A percentile compares a stretch with the other conserved stretches of the same genome.
Evolutionary conservation across 2,113 vertebrate species (phyloP).

Genomic region (Podarcis raffonei): DNA sequence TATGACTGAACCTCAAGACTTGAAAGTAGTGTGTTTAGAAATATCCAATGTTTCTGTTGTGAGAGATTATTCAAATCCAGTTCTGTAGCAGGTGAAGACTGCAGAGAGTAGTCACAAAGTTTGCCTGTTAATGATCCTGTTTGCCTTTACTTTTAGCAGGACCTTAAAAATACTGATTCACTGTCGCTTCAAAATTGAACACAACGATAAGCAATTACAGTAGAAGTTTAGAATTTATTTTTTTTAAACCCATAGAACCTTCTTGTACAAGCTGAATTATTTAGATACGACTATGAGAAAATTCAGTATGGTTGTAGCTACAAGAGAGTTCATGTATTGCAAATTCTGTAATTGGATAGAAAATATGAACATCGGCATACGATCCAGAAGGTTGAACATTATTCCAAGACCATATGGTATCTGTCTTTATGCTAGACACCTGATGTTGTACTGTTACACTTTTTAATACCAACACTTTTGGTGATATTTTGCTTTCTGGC

Average conservation of each 20-base stretch:
- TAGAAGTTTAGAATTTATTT: not conserved
- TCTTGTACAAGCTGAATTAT: not conserved
- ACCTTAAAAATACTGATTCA: no score
- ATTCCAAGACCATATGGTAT: not conserved
- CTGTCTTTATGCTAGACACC: not conserved
- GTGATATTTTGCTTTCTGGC: not conserved
- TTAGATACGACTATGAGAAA: not conserved
- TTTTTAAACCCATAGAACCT: not conserved
- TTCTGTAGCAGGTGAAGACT: no score
- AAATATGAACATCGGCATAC: not conserved
- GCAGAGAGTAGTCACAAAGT: no score
- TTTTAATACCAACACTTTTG: not conserved
- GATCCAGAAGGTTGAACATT: not conserved
- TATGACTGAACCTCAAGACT: not conserved
- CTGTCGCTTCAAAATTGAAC: not conserved
- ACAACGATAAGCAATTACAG: not conserved
- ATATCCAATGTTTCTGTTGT: no score
- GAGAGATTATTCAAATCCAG: no score
- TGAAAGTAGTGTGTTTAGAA: no score
- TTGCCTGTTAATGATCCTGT: no score
- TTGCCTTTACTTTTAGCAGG: no score
- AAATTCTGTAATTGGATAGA: not conserved
- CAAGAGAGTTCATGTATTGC: not conserved
- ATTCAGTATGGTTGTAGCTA: not conserved
- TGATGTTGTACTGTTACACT: not conserved